These are phyloP conservation scores for Halocynthia aurantium DNA, from an alignment of 23 tunicate species.

Conservation along the genomic window DNA sequence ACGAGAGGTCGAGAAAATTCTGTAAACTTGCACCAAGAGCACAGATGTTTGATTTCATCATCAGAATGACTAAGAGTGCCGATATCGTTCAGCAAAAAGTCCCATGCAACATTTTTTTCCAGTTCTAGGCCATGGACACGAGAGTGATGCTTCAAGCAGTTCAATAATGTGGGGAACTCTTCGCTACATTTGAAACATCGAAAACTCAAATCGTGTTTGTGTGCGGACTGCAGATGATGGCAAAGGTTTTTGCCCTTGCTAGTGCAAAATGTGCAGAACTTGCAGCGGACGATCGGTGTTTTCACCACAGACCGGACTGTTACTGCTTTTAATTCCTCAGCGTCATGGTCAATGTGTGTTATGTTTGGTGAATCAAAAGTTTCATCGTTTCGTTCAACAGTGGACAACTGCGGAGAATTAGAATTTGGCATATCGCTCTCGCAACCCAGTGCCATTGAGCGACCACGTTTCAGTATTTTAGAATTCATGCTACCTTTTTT, in stretches of 20 bases:
- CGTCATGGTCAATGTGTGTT: too few species aligned
- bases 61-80: not conserved
- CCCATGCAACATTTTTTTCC: not conserved
- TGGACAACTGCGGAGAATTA: too few species aligned
- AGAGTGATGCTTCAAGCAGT: not conserved
- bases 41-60: not conserved
- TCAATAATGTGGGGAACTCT: not conserved
- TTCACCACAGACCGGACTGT: too few species aligned
- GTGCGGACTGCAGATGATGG: not conserved
- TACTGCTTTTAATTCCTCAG: too few species aligned
- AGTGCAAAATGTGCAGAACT: not conserved
- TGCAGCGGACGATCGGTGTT: not conserved
- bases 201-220: not conserved
- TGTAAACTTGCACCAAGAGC: constrained; percentile 2
- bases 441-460: too few species aligned
- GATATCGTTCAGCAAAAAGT: constrained; percentile 3
- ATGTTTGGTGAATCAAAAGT: too few species aligned
- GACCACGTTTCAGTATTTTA: too few species aligned
- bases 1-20: not conserved
- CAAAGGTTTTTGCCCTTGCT: not conserved
- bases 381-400: too few species aligned
- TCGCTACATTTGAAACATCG: not conserved
- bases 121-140: not conserved
- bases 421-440: too few species aligned
- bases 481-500: too few species aligned